phyloP scores from a whole-genome alignment of 2,888 invertebrate genomes.

The Notodonta ziczac region DNA sequence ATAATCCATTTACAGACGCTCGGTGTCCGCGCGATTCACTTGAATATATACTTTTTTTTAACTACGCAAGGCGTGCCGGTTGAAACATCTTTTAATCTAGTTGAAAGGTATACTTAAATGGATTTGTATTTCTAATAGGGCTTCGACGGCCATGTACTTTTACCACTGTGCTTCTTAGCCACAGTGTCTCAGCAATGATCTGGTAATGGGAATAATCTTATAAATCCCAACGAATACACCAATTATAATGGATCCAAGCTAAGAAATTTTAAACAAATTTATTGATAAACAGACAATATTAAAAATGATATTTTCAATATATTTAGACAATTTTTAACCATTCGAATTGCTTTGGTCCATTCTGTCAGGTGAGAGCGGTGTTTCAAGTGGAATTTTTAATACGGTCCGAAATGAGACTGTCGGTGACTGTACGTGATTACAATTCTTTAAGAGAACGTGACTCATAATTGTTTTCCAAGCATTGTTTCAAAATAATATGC shows the following conservation, averaged over 20 bases:
- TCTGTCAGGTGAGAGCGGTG: conserved; percentile 52
- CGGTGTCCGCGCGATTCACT: conserved; percentile 32
- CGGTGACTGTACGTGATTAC: conserved; percentile 41
- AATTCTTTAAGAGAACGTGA: conserved; percentile 36
- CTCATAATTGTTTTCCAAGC: conserved; percentile 37
- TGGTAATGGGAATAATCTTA: too few relatives aligned
- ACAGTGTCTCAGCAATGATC: background rate
- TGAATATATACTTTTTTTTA: background rate
- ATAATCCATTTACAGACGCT: conserved; percentile 70
- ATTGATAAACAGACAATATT: too few relatives aligned
- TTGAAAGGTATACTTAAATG: background rate
- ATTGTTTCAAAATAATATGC: background rate
- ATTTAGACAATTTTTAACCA: conserved; percentile 39
- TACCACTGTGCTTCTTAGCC: background rate
- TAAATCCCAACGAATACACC: too few relatives aligned
- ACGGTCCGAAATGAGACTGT: conserved; percentile 39
- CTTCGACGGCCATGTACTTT: too few relatives aligned
- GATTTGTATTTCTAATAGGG: too few relatives aligned
- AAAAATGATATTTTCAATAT: conserved; percentile 23
- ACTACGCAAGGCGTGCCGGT: background rate
- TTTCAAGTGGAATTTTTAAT: conserved; percentile 57
- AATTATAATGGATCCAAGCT: too few relatives aligned
- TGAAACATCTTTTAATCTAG: conserved; percentile 1
- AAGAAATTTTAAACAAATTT: too few relatives aligned
- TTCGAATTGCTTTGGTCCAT: conserved; percentile 47